Evolutionary conservation across 2,797 vertebrate genomes (phyloP), one percentile per base, ranked within the genome.

Genomic region (Onychomys arenicola): DNA sequence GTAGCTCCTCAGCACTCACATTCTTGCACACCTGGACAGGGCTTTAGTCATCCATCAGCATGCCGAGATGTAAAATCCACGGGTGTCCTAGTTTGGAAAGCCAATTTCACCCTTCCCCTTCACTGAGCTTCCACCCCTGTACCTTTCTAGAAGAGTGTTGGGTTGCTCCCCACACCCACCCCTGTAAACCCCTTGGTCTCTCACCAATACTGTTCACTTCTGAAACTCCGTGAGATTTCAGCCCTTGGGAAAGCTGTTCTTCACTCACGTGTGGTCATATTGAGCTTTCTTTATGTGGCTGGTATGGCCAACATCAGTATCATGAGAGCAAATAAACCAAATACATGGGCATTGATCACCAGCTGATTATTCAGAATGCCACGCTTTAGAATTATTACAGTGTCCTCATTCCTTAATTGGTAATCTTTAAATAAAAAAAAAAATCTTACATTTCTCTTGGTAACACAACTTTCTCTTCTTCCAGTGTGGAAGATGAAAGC

Each of bases 371-470:
- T 71, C 40, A n/a, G 77, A 85, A 85, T 10, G 11, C 25, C 12
- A 34, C 5, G 11, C 40, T 40, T 65, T 55, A 82, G 43, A 82
- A 52, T 75, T 46, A 9, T 63, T 86, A 63, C 2, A 37, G 46
- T 34, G n/a, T n/a, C 92, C 90, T 85, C n/a, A 71, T 87, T 59
- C 76, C 78, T 69, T 0, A 12, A 14, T 12, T 23, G 29, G 23
- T 37, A 83, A 55, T 32, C 37, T 76, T 90, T 80, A 84, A 80
- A 90, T 69, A 88, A 96, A 93, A 11, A 96, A 93, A 11, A 14
- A 55, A 63, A n/a, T 46, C 29, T 80, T 73, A 52, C 21, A n/a
- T 63, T 78, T 94, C 25, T 94, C 16, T 77, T 78, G 43, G 46
- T 23, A 73, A 59, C 78, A 34, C 34, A 46, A 29, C 2, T 6